Conservation (phyloP, 2,797 vertebrate species). For the Rhincodon typus region DNA sequence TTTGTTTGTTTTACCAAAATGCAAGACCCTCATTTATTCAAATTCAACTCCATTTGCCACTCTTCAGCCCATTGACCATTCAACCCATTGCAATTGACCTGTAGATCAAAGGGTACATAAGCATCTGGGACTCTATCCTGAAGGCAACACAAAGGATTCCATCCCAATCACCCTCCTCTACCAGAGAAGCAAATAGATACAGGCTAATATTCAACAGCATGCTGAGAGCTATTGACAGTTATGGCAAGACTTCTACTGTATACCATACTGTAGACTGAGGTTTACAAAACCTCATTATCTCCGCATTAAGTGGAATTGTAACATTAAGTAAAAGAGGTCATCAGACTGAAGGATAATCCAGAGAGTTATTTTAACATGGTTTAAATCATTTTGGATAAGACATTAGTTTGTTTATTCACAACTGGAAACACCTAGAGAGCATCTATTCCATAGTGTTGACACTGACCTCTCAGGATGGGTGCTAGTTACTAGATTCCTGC, state of each 20-base stretch:
- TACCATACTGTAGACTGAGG: too few species aligned
- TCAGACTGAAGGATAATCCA: neutral
- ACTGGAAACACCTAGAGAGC: neutral
- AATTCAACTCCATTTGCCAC: too few species aligned
- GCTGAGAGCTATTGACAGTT: neutral
- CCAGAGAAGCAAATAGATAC: neutral
- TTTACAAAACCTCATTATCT: neutral
- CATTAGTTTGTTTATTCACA: neutral
- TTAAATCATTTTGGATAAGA: neutral
- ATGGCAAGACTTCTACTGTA: neutral
- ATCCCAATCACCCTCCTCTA: neutral
- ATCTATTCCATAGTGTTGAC: neutral
- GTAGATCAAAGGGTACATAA: neutral
- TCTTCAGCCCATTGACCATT: too few species aligned
- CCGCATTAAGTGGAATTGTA: neutral
- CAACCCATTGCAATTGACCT: too few species aligned
- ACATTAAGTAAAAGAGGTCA: neutral
- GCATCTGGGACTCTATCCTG: neutral
- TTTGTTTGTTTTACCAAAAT: too few species aligned
- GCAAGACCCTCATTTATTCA: too few species aligned
- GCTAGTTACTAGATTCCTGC: constrained; percentile 76
- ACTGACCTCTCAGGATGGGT: constrained; percentile 83
- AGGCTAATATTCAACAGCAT: neutral
- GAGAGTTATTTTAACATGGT: neutral
- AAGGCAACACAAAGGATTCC: neutral